These are phyloP conservation scores for Nycticorax nycticorax DNA, from an alignment of 2,113 vertebrate genomes.

Conservation along the genomic window DNA sequence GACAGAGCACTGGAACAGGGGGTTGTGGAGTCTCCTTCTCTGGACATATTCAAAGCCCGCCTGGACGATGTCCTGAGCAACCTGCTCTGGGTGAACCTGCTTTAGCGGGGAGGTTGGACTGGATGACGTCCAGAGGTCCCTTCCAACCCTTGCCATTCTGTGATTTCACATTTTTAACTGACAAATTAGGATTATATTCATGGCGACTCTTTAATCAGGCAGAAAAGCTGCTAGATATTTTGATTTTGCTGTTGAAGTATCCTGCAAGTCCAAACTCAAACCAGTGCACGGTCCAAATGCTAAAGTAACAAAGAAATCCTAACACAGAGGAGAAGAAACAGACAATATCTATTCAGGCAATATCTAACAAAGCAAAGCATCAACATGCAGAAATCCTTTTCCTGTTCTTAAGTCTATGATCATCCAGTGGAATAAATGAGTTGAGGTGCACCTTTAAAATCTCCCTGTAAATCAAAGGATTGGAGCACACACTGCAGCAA, in stretches of 20 bases:
- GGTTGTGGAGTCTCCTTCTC: too few species aligned
- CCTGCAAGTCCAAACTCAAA: neutral
- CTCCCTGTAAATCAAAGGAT: neutral
- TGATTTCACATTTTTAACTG: neutral
- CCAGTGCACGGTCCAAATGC: neutral
- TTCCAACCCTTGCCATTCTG: too few species aligned
- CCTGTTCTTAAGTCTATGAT: neutral
- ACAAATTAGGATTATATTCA: neutral
- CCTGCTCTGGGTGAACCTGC: too few species aligned
- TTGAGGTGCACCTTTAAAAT: slow-evolving; percentile 21
- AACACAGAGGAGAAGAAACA: neutral
- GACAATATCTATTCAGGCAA: neutral
- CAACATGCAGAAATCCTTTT: slow-evolving; percentile 8
- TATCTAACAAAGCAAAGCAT: neutral
- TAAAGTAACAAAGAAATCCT: neutral
- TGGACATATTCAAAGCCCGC: too few species aligned
- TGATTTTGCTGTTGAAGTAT: neutral
- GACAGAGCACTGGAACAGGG: too few species aligned
- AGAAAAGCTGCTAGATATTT: neutral
- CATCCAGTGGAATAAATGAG: slow-evolving; percentile 24
- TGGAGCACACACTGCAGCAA: neutral
- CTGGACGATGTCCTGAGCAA: too few species aligned
- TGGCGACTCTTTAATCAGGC: neutral
- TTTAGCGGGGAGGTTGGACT: too few species aligned
- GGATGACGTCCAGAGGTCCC: too few species aligned